These are phyloP conservation scores for Cairina moschata DNA, from an alignment of 2,113 vertebrate species.

Conservation along the genomic window DNA sequence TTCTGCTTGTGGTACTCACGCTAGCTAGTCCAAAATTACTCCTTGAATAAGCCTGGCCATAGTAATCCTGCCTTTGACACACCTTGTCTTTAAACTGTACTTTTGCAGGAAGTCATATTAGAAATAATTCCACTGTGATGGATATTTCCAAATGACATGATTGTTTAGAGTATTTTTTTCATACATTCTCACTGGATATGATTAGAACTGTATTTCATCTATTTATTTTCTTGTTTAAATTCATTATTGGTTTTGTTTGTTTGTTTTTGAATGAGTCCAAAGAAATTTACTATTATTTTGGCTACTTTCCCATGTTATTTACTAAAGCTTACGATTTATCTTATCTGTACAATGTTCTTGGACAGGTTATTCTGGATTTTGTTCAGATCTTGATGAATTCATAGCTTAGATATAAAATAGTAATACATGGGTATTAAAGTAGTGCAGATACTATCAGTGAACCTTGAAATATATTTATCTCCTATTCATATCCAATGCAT, in stretches of 20 bases:
- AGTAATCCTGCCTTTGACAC: background rate
- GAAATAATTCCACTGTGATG: background rate
- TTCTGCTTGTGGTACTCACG: background rate
- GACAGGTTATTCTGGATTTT: background rate
- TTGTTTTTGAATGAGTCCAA: background rate
- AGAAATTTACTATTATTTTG: background rate
- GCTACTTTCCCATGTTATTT: background rate
- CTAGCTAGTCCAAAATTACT: background rate
- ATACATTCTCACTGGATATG: background rate
- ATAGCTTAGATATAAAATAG: background rate
- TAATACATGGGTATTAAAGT: background rate
- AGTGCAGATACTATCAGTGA: background rate
- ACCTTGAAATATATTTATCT: background rate
- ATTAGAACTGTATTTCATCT: background rate
- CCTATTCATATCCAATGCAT: background rate
- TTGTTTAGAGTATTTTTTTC: background rate
- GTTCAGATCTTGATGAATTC: background rate
- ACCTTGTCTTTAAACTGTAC: background rate
- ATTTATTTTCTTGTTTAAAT: background rate
- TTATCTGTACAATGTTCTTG: background rate
- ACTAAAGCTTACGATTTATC: background rate
- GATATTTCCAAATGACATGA: background rate
- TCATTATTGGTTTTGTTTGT: background rate
- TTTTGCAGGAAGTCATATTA: background rate
- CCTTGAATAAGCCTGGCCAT: background rate